These are phyloP conservation scores for Semaprochilodus insignis DNA, from an alignment of 2,797 vertebrate species.

Conservation along the genomic window DNA sequence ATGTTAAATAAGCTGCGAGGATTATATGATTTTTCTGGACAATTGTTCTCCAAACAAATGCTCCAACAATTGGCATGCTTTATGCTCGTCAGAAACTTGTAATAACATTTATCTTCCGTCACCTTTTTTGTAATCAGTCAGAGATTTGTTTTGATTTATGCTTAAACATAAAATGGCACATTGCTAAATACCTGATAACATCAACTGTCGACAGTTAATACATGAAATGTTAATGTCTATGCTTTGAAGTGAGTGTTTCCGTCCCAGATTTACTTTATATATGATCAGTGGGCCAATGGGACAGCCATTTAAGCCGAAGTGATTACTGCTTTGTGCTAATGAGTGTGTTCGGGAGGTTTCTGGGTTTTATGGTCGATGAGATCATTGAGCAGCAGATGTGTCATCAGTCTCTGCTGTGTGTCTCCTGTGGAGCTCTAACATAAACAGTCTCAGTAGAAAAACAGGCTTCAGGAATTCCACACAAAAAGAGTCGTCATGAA, in stretches of 20 bases:
- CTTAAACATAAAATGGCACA: neutral
- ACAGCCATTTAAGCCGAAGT: neutral
- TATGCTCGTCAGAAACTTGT: neutral
- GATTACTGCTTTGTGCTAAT: constrained; percentile 34
- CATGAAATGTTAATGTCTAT: too few relatives aligned
- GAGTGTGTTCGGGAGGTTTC: constrained; percentile 19
- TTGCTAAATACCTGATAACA: neutral
- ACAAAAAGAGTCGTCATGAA: constrained; percentile 13
- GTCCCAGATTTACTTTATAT: constrained; percentile 1
- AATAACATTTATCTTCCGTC: neutral
- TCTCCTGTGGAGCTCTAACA: constrained; percentile 4
- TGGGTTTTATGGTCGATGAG: constrained; percentile 36
- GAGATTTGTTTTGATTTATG: neutral
- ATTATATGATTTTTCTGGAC: too few relatives aligned
- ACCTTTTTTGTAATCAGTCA: neutral
- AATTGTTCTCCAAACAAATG: neutral
- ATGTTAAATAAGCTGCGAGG: too few relatives aligned
- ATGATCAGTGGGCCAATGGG: neutral
- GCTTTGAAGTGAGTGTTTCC: neutral
- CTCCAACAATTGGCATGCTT: neutral
- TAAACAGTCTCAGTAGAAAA: constrained; percentile 45
- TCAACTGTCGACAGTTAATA: neutral
- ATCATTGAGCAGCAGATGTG: constrained; percentile 39
- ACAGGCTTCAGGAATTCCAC: constrained; percentile 32
- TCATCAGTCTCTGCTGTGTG: constrained; percentile 11